Evolutionary conservation across 1,140 invertebrate species (phyloP), one percentile per base, ranked within the genome.

Genomic region (Drosophila kanapiae): DNA sequence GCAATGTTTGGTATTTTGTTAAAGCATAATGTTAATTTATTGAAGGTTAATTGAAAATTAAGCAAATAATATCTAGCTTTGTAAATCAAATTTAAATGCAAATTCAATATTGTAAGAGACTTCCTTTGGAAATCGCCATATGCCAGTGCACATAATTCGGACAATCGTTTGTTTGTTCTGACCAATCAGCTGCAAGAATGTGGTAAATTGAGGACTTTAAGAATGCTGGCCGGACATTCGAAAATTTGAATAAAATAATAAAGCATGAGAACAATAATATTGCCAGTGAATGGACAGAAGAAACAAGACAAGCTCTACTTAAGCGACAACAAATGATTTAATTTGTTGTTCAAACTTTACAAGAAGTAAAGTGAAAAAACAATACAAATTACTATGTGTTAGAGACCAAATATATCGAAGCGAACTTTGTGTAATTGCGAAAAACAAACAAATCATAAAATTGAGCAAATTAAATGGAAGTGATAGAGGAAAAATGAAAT

Each of bases 121-220:
- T 23, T 23, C 23, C 9, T 57, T 0, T n/a, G 38, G 31, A 31
- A 60, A 43, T 14, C 33, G 2, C 53, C 53, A 5, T 35, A 43
- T 18, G 33, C 23, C 43, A 53, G 35, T 53, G 7, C 7, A 13
- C 47, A 43, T 18, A 29, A 69, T 37, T 16, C 10, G 8, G 6
- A 42, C 47, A 27, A 53, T 43, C 27, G 37, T 67, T 31, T 43
- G 11, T 51, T 63, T 49, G 37, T 27, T 18, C 45, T 42, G 62
- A 8, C 47, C 67, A 70, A 68, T 70, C 61, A 67, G 38, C 33
- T 23, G 67, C 51, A 67, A 67, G 38, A 67, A 37, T 53, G 38
- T 37, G 47, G 61, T 43, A 43, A 67, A 51, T 43, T 29, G 45
- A 38, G 6, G 45, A 27, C 3, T 18, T 63, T 16, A 69, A 13